Conservation (phyloP, 2,888 invertebrate species). For the Ischnus inquisitorius region DNA sequence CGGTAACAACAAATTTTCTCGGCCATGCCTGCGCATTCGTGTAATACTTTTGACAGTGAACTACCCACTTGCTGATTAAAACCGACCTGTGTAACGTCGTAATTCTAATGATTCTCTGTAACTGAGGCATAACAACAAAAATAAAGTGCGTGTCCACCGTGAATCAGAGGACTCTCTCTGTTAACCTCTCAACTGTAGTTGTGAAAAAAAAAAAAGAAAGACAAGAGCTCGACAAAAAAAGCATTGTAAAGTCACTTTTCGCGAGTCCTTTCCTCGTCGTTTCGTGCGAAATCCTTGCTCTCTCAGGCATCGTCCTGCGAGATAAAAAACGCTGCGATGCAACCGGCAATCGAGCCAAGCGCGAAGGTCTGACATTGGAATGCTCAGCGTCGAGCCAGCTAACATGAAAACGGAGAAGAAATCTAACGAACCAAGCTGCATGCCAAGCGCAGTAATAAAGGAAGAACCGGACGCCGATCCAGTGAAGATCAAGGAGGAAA, state of each 20-base stretch:
- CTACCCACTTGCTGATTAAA: not conserved
- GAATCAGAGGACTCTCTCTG: not conserved
- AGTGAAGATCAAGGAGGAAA: constrained; percentile 84
- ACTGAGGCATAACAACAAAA: not conserved
- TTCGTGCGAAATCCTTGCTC: no score
- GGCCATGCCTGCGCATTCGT: constrained; percentile 49
- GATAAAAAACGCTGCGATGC: constrained; percentile 24
- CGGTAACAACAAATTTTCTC: constrained; percentile 63
- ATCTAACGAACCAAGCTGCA: constrained; percentile 82
- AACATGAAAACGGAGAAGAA: constrained; percentile 85
- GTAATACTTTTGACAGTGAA: not conserved
- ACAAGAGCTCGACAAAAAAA: no score
- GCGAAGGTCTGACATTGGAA: constrained; percentile 53
- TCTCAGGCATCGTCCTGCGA: no score
- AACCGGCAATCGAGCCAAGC: constrained; percentile 2
- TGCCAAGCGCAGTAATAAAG: constrained; percentile 82
- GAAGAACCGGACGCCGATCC: constrained; percentile 83
- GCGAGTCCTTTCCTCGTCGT: no score
- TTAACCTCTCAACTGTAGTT: constrained; percentile 9
- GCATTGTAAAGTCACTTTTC: no score
- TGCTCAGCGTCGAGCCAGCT: constrained; percentile 57
- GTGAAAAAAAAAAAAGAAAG: no score
- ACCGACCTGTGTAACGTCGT: not conserved
- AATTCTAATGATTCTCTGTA: not conserved
- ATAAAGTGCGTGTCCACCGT: not conserved